Evolutionary conservation across 2,888 invertebrate genomes (phyloP).

Genomic region (Parnassius mnemosyne): DNA sequence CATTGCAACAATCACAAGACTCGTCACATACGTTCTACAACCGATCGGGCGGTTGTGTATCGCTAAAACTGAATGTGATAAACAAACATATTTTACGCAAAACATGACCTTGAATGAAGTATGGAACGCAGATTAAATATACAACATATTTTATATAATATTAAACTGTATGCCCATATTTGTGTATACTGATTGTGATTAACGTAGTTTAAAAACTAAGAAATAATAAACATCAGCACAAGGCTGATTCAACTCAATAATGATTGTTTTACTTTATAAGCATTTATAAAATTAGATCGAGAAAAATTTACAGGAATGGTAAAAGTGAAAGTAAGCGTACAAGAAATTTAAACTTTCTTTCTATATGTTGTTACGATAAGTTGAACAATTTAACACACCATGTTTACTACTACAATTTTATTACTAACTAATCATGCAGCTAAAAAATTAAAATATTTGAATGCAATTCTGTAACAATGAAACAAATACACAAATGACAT

Average conservation of each 20-base stretch:
- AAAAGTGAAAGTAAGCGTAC: background rate
- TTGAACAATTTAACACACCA: background rate
- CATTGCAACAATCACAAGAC: background rate
- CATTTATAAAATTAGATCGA: background rate
- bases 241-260: no score
- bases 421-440: no score
- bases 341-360: background rate
- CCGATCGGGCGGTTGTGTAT: constrained; percentile 24
- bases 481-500: background rate
- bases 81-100: constrained; percentile 35
- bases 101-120: constrained; percentile 30
- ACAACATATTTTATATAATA: constrained; percentile 10
- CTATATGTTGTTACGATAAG: no score
- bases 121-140: constrained; percentile 19
- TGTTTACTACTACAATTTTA: background rate
- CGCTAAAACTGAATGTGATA: constrained; percentile 30
- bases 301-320: background rate
- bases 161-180: no score
- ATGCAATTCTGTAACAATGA: background rate
- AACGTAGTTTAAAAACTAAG: no score
- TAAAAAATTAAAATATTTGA: background rate
- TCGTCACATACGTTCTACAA: background rate
- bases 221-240: no score
- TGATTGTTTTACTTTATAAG: no score
- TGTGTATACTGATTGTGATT: no score